These are phyloP conservation scores for Notodonta dromedarius DNA, from an alignment of 2,888 invertebrate species.

Conservation along the genomic window DNA sequence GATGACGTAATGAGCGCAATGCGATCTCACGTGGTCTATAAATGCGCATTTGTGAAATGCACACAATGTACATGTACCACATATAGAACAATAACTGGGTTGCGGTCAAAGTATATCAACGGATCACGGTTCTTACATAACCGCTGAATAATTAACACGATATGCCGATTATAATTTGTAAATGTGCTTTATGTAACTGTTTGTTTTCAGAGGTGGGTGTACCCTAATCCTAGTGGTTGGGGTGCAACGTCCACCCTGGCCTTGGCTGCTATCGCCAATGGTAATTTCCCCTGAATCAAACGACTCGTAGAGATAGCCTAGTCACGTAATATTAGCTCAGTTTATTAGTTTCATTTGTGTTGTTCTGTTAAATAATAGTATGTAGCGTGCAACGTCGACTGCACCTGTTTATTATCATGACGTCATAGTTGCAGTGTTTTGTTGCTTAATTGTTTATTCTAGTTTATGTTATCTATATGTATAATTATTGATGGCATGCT, in stretches of 20 bases:
- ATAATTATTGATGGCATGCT: constrained; percentile 8
- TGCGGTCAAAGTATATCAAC: constrained; percentile 27
- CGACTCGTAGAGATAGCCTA: constrained; percentile 40
- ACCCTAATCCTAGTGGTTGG: constrained; percentile 60
- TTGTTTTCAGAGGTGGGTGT: constrained; percentile 63
- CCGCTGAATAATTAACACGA: constrained; percentile 15
- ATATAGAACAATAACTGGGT: constrained; percentile 12
- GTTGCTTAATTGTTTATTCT: constrained; percentile 15
- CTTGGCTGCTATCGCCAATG: constrained; percentile 59
- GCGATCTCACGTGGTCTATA: constrained; percentile 19
- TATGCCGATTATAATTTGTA: constrained; percentile 21
- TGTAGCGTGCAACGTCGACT: constrained; percentile 27
- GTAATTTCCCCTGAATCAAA: constrained; percentile 51
- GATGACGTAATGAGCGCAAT: constrained; percentile 5
- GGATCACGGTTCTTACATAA: constrained; percentile 32
- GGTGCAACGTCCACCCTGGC: constrained; percentile 56
- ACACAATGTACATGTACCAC: constrained; percentile 8
- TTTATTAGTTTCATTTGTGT: constrained; percentile 41
- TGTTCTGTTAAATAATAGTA: constrained; percentile 36
- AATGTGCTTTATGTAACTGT: constrained; percentile 40
- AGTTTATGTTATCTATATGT: background rate
- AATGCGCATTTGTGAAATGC: constrained; percentile 12
- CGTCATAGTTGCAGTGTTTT: constrained; percentile 10
- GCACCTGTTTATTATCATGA: constrained; percentile 19
- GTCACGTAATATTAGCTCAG: constrained; percentile 34